Base-by-base conservation (phyloP, 2,888 invertebrate genomes). In the Linyphia triangularis region DNA sequence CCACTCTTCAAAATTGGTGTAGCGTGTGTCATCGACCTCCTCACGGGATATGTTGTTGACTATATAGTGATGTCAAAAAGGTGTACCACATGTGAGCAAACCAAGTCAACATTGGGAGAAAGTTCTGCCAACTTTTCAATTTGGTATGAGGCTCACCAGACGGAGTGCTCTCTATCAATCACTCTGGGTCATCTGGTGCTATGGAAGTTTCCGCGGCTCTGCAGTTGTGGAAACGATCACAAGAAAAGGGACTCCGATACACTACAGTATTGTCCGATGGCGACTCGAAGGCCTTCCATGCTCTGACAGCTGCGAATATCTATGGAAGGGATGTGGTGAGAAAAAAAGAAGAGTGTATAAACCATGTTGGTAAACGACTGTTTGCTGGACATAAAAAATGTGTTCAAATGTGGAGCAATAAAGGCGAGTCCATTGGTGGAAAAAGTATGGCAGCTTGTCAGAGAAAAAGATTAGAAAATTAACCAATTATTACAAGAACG, bases 341-440 rank as follows among this genome's bases (percentile, higher is more conserved):
- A n/a, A 59, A 61, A 59, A 82, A 82, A 40, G 82, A 72, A 72
- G 82, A 82, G 22, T 82, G 82, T 13, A 24, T 82, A 37, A 81
- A 81, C 13, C 81, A 69, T 30, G 30, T 81, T 9, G 22, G n/a
- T 51, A 81, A 81, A n/a, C 24, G 70, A 26, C 28, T 82, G n/a
- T 33, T 69, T 28, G 70, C 69, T 24, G 72, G 19, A 9, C 24
- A 73, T 7, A 33, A n/a, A 63, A 51, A 40, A 73, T 30, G 28
- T 22, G 83, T 73, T n/a, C 63, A 61, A 19, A 63, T 63, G 5
- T 73, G 28, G 28, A 22, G 73, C 0, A 13, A 19, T 28, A 63
- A 73, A 40, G 72, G 83, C 4, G 51, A 73, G 2, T 43, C 73
- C 5, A 22, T 83, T n/a, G 83, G 83, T 19, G 73, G 73, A 10